Conservation (phyloP, 2,797 vertebrate species). For the Moxostoma hubbsi region DNA sequence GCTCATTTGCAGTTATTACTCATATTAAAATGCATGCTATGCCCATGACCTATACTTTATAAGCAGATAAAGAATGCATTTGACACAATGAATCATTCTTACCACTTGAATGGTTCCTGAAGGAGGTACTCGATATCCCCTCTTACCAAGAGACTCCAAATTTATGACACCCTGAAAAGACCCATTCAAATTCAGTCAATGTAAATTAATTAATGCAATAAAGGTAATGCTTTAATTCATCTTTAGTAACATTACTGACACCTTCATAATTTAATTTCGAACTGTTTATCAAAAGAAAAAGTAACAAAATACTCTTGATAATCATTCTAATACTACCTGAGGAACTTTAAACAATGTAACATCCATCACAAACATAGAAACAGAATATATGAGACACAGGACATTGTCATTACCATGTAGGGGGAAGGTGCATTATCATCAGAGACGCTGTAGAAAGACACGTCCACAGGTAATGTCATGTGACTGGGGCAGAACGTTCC, state of each 20-base stretch:
- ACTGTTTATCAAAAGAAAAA: constrained; percentile 1
- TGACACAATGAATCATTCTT: constrained; percentile 58
- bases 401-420: constrained; percentile 85
- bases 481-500: constrained; percentile 97
- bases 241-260: background rate
- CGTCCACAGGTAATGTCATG: constrained; percentile 94
- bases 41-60: background rate
- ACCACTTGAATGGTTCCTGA: constrained; percentile 99
- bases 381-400: background rate
- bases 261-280: background rate
- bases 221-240: background rate
- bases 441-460: constrained; percentile 98
- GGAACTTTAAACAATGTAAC: no score
- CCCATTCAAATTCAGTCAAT: background rate
- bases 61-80: background rate
- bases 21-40: background rate
- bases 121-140: constrained; percentile 98
- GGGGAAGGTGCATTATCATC: constrained; percentile 98
- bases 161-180: constrained; percentile 92
- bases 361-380: no score
- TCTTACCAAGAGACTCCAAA: constrained; percentile 97
- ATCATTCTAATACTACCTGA: background rate
- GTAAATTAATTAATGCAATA: no score
- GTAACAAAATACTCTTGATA: constrained; percentile 7
- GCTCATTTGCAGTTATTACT: background rate